phyloP scores from a whole-genome alignment of 2,113 vertebrate genomes.

The Paradoxurus hermaphroditus region DNA sequence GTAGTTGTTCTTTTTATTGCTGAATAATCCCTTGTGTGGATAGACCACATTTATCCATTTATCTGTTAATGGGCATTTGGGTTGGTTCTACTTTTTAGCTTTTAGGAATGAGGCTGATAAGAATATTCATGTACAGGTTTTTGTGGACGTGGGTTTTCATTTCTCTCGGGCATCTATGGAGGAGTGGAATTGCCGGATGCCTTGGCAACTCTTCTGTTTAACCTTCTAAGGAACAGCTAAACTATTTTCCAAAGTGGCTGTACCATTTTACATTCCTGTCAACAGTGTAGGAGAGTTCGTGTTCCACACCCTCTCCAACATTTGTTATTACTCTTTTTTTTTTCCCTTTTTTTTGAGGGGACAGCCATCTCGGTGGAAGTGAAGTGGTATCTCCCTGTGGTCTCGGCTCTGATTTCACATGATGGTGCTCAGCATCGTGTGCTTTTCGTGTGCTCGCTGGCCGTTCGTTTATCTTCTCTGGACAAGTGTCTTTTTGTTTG shows the following conservation, averaged over 20 bases:
- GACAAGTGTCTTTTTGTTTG: not conserved
- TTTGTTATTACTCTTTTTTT: not conserved
- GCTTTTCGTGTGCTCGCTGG: not conserved
- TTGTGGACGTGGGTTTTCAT: not conserved
- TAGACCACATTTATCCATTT: not conserved
- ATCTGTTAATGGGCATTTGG: not conserved
- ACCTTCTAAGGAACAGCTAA: not conserved
- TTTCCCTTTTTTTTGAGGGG: not conserved
- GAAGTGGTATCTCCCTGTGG: not conserved
- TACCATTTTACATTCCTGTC: not conserved
- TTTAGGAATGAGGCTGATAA: not conserved
- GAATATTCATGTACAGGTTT: not conserved
- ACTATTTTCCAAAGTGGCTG: not conserved
- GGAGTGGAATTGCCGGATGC: not conserved
- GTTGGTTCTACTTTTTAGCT: not conserved
- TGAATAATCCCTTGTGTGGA: not conserved
- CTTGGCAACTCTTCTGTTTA: not conserved
- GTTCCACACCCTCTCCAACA: not conserved
- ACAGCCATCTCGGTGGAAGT: not conserved
- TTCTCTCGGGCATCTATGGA: not conserved
- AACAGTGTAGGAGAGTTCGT: not conserved
- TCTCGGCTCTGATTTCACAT: not conserved
- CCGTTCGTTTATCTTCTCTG: constrained; percentile 9
- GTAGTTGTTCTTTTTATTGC: not conserved
- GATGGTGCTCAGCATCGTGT: not conserved